These are phyloP conservation scores for Cheilosia grossa DNA, from an alignment of 2,888 invertebrate genomes.

Conservation along the genomic window DNA sequence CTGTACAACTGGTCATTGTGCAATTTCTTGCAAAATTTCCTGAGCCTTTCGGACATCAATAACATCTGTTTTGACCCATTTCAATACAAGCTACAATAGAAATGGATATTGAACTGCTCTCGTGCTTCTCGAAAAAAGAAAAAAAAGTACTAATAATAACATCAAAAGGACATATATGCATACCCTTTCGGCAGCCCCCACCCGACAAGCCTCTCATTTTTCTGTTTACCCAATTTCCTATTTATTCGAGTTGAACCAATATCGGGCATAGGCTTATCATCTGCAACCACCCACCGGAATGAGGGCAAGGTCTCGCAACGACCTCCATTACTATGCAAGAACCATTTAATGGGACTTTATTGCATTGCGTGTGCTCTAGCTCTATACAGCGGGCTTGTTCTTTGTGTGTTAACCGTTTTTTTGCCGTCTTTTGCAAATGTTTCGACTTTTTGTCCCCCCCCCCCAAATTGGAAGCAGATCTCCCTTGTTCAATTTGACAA, in stretches of 20 bases:
- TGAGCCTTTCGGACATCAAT: no score
- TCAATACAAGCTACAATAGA: no score
- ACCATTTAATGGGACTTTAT: conserved; percentile 38
- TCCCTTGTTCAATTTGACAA: conserved; percentile 26
- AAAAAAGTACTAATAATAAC: no score
- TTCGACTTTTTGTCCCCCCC: background rate
- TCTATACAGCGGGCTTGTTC: background rate
- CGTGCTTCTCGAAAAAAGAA: no score
- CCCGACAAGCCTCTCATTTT: background rate
- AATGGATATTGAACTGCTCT: no score
- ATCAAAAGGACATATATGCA: no score
- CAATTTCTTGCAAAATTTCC: no score
- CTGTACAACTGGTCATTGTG: no score
- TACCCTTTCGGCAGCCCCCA: no score
- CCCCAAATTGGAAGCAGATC: background rate
- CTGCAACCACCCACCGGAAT: conserved; percentile 11
- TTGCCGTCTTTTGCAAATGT: conserved; percentile 5
- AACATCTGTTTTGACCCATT: no score
- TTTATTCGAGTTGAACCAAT: conserved; percentile 30
- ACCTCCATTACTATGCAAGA: conserved; percentile 1
- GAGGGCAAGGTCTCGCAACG: conserved; percentile 26
- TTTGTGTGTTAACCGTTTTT: conserved; percentile 16
- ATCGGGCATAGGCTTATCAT: conserved; percentile 18
- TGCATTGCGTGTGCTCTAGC: conserved; percentile 1
- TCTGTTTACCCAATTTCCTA: background rate